These are phyloP conservation scores for Leptopilina drosophilae DNA, from an alignment of 2,888 invertebrate genomes.

Conservation along the genomic window DNA sequence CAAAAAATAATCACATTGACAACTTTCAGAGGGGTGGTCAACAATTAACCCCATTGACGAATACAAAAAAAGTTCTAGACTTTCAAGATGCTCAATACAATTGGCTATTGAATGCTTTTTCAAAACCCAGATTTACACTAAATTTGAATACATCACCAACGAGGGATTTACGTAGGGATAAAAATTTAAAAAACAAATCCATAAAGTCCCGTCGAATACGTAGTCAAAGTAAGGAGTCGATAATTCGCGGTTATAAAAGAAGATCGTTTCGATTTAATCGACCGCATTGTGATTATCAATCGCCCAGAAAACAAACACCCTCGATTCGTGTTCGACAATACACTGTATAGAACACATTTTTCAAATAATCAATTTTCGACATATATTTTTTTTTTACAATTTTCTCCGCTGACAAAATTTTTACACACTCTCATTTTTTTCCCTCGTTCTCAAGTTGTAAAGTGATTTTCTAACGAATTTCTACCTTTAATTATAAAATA, in stretches of 20 bases:
- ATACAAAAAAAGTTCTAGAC: conserved; percentile 23
- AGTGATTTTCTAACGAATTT: not conserved
- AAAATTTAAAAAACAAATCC: not conserved
- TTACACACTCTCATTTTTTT: no score
- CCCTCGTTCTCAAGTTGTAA: no score
- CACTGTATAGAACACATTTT: conserved; percentile 31
- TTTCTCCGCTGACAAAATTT: no score
- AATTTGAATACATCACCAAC: not conserved
- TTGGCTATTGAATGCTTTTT: conserved; percentile 47
- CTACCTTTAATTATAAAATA: not conserved
- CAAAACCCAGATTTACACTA: conserved; percentile 47
- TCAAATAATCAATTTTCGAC: not conserved
- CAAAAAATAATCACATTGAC: not conserved
- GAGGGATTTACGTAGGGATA: not conserved
- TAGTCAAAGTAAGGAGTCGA: conserved; percentile 57
- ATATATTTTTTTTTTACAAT: no score
- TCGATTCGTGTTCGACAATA: conserved; percentile 40
- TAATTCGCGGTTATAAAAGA: conserved; percentile 42
- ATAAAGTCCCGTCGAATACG: not conserved
- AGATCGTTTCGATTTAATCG: conserved; percentile 39
- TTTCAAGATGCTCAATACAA: conserved; percentile 49
- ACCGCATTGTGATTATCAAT: conserved; percentile 11
- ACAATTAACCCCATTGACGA: no score
- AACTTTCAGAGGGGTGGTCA: not conserved
- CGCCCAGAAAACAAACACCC: conserved; percentile 5